Evolutionary conservation across 2,888 invertebrate genomes (phyloP).

Genomic region (Saturnia japonica): DNA sequence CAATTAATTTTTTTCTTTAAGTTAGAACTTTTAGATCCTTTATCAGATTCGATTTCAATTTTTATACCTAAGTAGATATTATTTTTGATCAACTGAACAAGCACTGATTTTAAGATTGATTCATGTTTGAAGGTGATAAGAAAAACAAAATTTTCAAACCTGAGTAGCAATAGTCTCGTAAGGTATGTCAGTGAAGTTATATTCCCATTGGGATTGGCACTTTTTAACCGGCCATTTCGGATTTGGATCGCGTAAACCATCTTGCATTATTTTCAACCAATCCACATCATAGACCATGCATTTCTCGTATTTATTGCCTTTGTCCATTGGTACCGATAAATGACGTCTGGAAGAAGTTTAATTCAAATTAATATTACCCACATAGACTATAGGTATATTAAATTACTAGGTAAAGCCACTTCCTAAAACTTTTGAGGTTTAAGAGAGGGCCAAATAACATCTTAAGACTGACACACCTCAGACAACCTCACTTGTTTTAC

Average conservation of each 20-base stretch:
- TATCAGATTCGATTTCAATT: no score
- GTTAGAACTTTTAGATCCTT: no score
- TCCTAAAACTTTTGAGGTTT: no score
- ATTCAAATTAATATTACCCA: not conserved
- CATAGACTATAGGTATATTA: no score
- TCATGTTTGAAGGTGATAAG: not conserved
- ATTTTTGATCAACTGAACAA: no score
- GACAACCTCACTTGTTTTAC: no score
- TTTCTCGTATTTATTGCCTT: slow-evolving; percentile 49
- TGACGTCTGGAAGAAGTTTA: slow-evolving; percentile 54
- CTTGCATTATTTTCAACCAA: slow-evolving; percentile 53
- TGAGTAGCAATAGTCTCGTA: slow-evolving; percentile 71
- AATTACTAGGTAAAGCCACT: no score
- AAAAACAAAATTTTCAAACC: slow-evolving; percentile 36
- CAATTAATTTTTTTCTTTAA: no score
- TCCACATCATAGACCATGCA: slow-evolving; percentile 66
- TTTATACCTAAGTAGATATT: no score
- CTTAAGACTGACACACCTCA: no score
- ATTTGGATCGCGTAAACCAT: slow-evolving; percentile 49
- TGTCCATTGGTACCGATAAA: slow-evolving; percentile 56
- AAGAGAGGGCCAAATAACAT: no score
- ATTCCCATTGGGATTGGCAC: slow-evolving; percentile 64
- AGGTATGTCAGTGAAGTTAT: slow-evolving; percentile 68
- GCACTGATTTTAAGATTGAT: no score
- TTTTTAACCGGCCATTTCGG: slow-evolving; percentile 60